Evolutionary conservation across 2,888 invertebrate genomes (phyloP), one percentile per base, ranked within the genome.

Genomic region (Latrodectus elegans): DNA sequence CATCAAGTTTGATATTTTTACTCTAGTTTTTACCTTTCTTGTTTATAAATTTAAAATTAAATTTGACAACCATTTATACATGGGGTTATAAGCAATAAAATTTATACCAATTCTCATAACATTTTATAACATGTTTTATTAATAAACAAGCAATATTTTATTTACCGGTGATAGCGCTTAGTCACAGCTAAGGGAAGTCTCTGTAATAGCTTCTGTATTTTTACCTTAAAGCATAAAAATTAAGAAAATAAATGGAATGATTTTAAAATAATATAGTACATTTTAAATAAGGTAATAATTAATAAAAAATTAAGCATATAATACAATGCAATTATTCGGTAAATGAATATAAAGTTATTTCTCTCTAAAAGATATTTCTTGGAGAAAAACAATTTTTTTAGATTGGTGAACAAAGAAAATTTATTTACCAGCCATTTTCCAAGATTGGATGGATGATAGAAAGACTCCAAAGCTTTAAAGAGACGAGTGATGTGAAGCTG

Each of bases 391-490:
- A n/a, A 6, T 38, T 1, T 38, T 38, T 38, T 38, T 38, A 91
- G 49, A 91, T 84, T 92, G 91, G 89, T 71, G 82, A 64, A 55
- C 38, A 74, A 55, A 80, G 22, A 74, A 26, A 72, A 68, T 64
- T 83, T 79, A 79, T 90, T 88, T 89, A 90, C 90, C 70, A 95
- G 94, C 97, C 97, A 98, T 72, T 94, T 92, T 51, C 97, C 98
- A 64, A 94, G 92, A 92, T 98, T 98, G 0, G 97, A 97, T 78
- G 97, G 96, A 93, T 98, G 96, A 90, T 96, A 95, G 92, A 97
- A 98, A 8, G 96, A 96, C 92, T 97, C 96, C 6, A 97, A 93
- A 0, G 96, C 95, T 90, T 95, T 95, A 91, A 98, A 94, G 91
- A 98, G 95, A 90, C 95, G 95, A 84, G 95, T 94, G 78, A 98